Evolutionary conservation across 2,888 invertebrate genomes (phyloP).

Genomic region (Thymelicus lineola): DNA sequence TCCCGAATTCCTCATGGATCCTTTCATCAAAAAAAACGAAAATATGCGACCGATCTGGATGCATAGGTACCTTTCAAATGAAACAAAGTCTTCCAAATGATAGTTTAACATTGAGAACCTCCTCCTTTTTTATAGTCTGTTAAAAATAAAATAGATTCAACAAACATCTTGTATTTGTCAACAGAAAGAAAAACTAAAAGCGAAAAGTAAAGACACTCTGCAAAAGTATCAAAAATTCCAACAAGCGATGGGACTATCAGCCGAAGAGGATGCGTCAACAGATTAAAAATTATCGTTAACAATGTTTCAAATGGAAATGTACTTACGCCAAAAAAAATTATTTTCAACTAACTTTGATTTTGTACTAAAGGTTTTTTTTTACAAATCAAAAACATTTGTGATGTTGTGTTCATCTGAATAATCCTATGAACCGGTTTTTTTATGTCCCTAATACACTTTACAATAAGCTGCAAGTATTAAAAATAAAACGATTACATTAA

Average conservation of each 20-base stretch:
- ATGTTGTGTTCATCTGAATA: background rate
- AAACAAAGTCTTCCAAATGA: no score
- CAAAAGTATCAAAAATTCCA: slow-evolving; percentile 74
- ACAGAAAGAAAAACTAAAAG: slow-evolving; percentile 76
- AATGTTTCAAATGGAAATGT: background rate
- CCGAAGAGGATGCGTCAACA: slow-evolving; percentile 74
- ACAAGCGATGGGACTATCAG: slow-evolving; percentile 76
- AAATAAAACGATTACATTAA: slow-evolving; percentile 25
- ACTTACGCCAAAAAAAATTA: no score
- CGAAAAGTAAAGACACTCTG: slow-evolving; percentile 61
- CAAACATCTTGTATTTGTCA: background rate
- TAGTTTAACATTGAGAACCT: no score
- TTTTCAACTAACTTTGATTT: no score
- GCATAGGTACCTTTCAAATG: no score
- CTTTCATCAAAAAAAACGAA: background rate
- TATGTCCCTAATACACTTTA: background rate
- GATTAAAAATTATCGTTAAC: slow-evolving; percentile 55
- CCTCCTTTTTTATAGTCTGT: no score
- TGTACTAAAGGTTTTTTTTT: no score
- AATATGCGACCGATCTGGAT: background rate
- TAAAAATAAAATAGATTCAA: background rate
- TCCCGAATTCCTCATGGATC: no score
- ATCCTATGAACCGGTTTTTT: no score
- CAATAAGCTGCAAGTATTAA: background rate
- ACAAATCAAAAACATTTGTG: background rate